phyloP scores from a whole-genome alignment of 2,888 invertebrate species.

The Auanema sp. region DNA sequence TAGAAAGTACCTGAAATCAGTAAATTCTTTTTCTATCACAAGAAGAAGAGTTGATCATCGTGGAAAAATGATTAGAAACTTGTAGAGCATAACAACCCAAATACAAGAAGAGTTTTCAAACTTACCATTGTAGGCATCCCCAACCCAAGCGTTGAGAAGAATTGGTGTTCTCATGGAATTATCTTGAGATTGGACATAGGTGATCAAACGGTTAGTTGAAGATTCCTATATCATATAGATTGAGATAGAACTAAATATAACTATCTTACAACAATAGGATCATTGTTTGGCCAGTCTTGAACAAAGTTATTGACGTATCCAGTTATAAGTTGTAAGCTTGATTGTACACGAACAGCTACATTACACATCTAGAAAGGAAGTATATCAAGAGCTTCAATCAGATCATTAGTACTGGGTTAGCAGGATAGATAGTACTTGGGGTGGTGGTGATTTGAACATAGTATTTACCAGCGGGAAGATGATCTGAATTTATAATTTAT shows the following conservation, averaged over 20 bases:
- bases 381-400: neutral
- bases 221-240: slow-evolving; percentile 32
- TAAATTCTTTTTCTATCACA: too few relatives aligned
- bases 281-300: slow-evolving; percentile 31
- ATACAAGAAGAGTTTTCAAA: too few relatives aligned
- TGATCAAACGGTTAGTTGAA: slow-evolving; percentile 35
- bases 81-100: too few relatives aligned
- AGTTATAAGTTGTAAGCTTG: slow-evolving; percentile 39
- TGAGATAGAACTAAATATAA: too few relatives aligned
- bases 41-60: too few relatives aligned
- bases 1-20: slow-evolving; percentile 37
- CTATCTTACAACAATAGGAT: slow-evolving; percentile 23
- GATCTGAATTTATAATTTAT: slow-evolving; percentile 24
- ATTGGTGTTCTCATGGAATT: slow-evolving; percentile 30
- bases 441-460: slow-evolving; percentile 28
- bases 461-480: slow-evolving; percentile 47
- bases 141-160: slow-evolving; percentile 34
- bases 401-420: neutral
- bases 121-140: slow-evolving; percentile 30
- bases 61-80: too few relatives aligned
- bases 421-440: slow-evolving; percentile 8
- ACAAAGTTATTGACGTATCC: slow-evolving; percentile 37
- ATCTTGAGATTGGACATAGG: slow-evolving; percentile 33
- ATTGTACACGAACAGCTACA: slow-evolving; percentile 45
- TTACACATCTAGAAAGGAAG: slow-evolving; percentile 9